Conservation (phyloP, 1,140 invertebrate species). For the Drosophila kepulauana region DNA sequence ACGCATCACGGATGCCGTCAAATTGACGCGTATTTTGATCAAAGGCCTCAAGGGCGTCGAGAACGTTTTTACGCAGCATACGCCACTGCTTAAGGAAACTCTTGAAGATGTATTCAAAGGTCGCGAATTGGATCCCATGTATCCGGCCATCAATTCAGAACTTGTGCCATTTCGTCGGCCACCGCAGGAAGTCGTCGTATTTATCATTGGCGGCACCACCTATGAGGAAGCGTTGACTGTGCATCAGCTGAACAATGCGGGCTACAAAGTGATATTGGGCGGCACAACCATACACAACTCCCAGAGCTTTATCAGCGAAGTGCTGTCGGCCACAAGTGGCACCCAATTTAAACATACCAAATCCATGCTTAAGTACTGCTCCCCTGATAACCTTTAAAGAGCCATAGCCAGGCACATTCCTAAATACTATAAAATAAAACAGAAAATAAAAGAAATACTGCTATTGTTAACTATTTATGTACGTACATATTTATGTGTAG, state of each 20-base stretch:
- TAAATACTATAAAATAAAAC: conserved; percentile 31
- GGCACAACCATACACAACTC: conserved; percentile 97
- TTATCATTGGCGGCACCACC: conserved; percentile 98
- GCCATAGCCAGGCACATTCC: conserved; percentile 17
- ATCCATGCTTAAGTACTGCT: conserved; percentile 81
- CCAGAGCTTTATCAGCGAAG: conserved; percentile 91
- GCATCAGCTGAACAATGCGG: conserved; percentile 93
- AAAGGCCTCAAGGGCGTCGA: conserved; percentile 97
- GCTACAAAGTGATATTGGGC: conserved; percentile 93
- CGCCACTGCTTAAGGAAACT: conserved; percentile 93
- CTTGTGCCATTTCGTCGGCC: conserved; percentile 86
- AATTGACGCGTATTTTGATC: conserved; percentile 96
- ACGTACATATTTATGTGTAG: conserved; percentile 46
- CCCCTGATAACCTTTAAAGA: conserved; percentile 74
- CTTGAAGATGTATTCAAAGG: conserved; percentile 96
- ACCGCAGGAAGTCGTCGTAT: conserved; percentile 96
- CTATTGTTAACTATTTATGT: conserved; percentile 77
- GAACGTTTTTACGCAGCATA: conserved; percentile 98
- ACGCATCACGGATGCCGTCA: conserved; percentile 92
- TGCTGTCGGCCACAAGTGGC: conserved; percentile 86
- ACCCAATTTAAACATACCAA: conserved; percentile 86
- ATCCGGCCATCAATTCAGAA: conserved; percentile 91
- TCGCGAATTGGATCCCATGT: conserved; percentile 92
- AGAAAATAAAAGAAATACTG: conserved; percentile 27
- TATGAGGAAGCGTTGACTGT: conserved; percentile 97